Evolutionary conservation across 2,888 invertebrate species (phyloP).

Genomic region (Lochmaea crataegi): DNA sequence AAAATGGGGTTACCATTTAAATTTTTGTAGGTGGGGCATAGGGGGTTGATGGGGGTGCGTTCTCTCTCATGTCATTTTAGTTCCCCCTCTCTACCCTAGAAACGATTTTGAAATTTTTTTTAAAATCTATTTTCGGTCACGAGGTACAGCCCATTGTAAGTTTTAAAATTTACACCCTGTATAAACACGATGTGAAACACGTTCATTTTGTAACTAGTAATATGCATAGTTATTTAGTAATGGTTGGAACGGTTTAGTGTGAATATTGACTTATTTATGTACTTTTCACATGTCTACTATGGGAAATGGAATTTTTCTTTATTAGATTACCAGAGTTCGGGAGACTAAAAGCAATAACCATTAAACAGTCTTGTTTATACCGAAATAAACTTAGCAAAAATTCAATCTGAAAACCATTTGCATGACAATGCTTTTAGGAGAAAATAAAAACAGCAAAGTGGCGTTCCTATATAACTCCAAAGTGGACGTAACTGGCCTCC

Average conservation of each 20-base stretch:
- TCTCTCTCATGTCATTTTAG: no score
- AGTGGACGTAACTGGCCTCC: conserved; percentile 39
- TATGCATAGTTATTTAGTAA: neutral
- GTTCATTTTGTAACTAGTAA: neutral
- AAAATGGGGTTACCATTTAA: no score
- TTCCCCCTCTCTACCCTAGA: no score
- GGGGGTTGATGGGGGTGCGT: no score
- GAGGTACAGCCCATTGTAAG: no score
- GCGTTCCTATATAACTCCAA: conserved; percentile 50
- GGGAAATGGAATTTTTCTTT: conserved; percentile 35
- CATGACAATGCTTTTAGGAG: conserved; percentile 45
- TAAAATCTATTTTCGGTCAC: no score
- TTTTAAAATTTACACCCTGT: no score
- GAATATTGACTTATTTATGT: conserved; percentile 27
- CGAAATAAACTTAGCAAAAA: conserved; percentile 48
- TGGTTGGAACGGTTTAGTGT: neutral
- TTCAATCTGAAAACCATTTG: conserved; percentile 45
- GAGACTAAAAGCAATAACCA: conserved; percentile 43
- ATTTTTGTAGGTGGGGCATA: no score
- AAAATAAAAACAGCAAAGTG: conserved; percentile 51
- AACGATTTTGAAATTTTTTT: no score
- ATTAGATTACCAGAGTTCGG: conserved; percentile 37
- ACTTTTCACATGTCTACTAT: conserved; percentile 29
- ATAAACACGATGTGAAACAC: no score
- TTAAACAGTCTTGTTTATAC: conserved; percentile 40